Conservation (phyloP, 2,113 vertebrate species). For the Actenoides lindsayi region DNA sequence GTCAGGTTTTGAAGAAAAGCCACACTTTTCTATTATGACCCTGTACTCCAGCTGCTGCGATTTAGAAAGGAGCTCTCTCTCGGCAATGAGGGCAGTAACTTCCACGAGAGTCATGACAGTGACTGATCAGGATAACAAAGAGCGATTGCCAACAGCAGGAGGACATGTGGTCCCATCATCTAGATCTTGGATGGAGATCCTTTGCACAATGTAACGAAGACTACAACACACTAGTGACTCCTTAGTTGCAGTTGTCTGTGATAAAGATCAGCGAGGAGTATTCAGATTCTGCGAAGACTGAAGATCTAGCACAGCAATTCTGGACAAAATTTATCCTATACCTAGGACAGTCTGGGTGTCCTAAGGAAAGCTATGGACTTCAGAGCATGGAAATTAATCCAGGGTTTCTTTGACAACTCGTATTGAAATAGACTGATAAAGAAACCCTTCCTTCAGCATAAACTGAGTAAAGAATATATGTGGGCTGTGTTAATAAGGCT, state of each 20-base stretch:
- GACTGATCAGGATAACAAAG: not conserved
- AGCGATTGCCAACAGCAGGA: not conserved
- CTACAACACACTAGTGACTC: not conserved
- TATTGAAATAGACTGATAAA: not conserved
- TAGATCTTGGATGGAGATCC: not conserved
- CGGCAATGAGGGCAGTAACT: rapidly evolving
- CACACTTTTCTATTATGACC: not conserved
- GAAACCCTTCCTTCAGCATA: not conserved
- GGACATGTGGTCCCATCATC: not conserved
- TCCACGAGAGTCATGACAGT: rapidly evolving
- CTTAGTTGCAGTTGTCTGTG: not conserved
- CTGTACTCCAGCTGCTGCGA: not conserved
- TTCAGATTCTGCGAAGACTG: not conserved
- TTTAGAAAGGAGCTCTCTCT: not conserved
- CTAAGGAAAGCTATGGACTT: not conserved
- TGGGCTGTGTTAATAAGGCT: not conserved
- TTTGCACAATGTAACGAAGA: not conserved
- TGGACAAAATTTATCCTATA: not conserved
- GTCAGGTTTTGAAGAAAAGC: not conserved
- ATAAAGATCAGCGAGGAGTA: not conserved
- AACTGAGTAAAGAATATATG: not conserved
- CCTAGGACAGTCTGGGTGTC: not conserved
- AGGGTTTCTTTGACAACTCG: not conserved
- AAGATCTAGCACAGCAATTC: not conserved
- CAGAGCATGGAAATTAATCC: not conserved